Percentiles rank a stretch among this genome's conserved stretches.
These are phyloP conservation scores for Heliconius hortense DNA, from an alignment of 2,888 invertebrate genomes.

Conservation along the genomic window DNA sequence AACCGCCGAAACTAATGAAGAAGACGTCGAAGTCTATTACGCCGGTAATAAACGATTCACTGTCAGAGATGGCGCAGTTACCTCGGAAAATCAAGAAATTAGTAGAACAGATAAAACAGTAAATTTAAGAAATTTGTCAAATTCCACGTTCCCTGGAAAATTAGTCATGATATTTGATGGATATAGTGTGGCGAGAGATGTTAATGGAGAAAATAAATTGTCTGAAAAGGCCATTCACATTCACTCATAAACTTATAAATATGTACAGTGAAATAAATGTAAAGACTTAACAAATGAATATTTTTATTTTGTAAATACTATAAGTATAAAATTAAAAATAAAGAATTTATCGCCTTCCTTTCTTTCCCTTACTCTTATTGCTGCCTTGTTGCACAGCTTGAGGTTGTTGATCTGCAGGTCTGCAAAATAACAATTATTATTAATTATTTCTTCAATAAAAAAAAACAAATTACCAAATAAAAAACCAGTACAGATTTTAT, in stretches of 20 bases:
- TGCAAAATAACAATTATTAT: slow-evolving; percentile 45
- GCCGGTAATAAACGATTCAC: slow-evolving; percentile 69
- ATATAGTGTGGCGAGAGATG: slow-evolving; percentile 72
- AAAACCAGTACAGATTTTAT: not conserved
- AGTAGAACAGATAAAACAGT: slow-evolving; percentile 68
- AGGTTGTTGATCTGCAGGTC: slow-evolving; percentile 74
- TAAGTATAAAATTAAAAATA: slow-evolving; percentile 44
- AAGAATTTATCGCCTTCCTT: slow-evolving; percentile 68
- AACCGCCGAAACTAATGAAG: slow-evolving; percentile 59
- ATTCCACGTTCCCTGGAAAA: slow-evolving; percentile 46
- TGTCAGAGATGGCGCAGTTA: slow-evolving; percentile 67
- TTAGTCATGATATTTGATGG: slow-evolving; percentile 72
- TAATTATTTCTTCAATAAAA: not conserved
- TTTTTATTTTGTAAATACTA: slow-evolving; percentile 41
- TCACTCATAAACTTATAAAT: slow-evolving; percentile 47
- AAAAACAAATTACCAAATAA: not conserved
- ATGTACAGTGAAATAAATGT: slow-evolving; percentile 34
- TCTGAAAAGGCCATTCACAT: slow-evolving; percentile 64
- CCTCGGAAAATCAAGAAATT: slow-evolving; percentile 71
- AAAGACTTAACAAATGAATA: slow-evolving; percentile 21
- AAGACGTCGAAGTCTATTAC: slow-evolving; percentile 65
- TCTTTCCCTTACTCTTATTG: slow-evolving; percentile 74
- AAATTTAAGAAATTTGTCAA: slow-evolving; percentile 46
- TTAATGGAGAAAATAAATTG: slow-evolving; percentile 69
- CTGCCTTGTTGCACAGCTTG: slow-evolving; percentile 63